phyloP scores from a whole-genome alignment of 2,888 invertebrate genomes.

The Charanyca ferruginea region DNA sequence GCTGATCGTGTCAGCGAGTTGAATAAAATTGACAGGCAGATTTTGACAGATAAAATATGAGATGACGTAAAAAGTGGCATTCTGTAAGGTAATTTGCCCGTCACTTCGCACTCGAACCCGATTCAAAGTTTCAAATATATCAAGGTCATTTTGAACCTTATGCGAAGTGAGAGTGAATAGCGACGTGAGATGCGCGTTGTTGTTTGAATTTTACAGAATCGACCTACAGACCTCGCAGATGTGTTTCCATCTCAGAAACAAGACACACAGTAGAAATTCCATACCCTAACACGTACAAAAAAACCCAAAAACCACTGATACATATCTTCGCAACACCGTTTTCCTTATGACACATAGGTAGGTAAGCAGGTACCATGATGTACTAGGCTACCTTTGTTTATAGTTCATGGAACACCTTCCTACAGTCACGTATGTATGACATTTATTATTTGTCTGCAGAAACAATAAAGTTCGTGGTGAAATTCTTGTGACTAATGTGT shows the following conservation, averaged over 20 bases:
- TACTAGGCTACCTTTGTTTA: constrained; percentile 50
- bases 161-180: too few relatives aligned
- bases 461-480: constrained; percentile 47
- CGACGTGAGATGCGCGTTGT: too few relatives aligned
- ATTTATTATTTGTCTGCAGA: constrained; percentile 41
- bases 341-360: constrained; percentile 37
- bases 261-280: constrained; percentile 1
- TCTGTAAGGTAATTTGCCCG: too few relatives aligned
- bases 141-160: too few relatives aligned
- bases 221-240: too few relatives aligned
- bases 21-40: too few relatives aligned
- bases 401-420: constrained; percentile 32
- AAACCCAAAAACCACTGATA: constrained; percentile 21
- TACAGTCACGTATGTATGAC: constrained; percentile 50
- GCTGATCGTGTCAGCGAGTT: too few relatives aligned
- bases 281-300: constrained; percentile 31
- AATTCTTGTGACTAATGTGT: constrained; percentile 39
- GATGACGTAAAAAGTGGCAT: too few relatives aligned
- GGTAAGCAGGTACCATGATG: constrained; percentile 18
- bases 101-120: too few relatives aligned
- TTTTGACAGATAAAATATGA: too few relatives aligned
- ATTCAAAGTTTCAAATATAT: too few relatives aligned
- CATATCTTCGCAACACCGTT: constrained; percentile 21
- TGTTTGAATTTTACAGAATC: too few relatives aligned
- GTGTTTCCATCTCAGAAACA: not conserved